A percentile compares a stretch with the other conserved stretches of the same genome.
These are phyloP conservation scores for Rhinophrynus dorsalis DNA, from an alignment of 2,797 vertebrate species.

Conservation along the genomic window DNA sequence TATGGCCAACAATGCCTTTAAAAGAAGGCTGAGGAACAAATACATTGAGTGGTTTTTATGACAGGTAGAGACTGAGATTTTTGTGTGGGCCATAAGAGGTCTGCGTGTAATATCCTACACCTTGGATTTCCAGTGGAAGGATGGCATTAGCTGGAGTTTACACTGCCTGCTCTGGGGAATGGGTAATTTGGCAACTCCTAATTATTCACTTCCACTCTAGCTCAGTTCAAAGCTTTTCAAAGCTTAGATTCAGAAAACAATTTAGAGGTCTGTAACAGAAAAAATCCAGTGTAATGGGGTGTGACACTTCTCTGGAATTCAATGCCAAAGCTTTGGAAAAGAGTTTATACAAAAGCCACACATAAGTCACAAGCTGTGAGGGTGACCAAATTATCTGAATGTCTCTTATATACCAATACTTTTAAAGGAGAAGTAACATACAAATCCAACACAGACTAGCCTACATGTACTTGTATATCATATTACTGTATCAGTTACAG, in stretches of 20 bases:
- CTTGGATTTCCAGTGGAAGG: background rate
- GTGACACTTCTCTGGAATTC: conserved; percentile 36
- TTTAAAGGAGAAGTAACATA: no score
- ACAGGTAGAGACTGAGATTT: no score
- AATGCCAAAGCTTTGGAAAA: conserved; percentile 15
- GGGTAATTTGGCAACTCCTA: conserved; percentile 33
- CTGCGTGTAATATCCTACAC: background rate
- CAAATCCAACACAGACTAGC: no score
- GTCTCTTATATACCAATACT: conserved; percentile 9
- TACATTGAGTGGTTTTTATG: no score
- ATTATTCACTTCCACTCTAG: conserved; percentile 44
- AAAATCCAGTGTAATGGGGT: conserved; percentile 30
- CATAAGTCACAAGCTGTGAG: conserved; percentile 10
- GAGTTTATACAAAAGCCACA: conserved; percentile 37
- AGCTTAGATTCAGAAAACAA: conserved; percentile 38
- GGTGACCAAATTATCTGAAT: conserved; percentile 3
- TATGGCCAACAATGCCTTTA: no score
- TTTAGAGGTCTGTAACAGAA: conserved; percentile 38
- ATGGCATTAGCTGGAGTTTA: conserved; percentile 26
- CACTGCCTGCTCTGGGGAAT: conserved; percentile 31
- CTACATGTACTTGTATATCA: no score
- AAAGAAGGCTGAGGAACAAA: no score
- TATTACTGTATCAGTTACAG: no score
- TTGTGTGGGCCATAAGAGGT: background rate
- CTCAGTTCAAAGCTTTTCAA: conserved; percentile 52